Conservation (phyloP, 2,888 invertebrate species). For the Chouioia cunea region DNA sequence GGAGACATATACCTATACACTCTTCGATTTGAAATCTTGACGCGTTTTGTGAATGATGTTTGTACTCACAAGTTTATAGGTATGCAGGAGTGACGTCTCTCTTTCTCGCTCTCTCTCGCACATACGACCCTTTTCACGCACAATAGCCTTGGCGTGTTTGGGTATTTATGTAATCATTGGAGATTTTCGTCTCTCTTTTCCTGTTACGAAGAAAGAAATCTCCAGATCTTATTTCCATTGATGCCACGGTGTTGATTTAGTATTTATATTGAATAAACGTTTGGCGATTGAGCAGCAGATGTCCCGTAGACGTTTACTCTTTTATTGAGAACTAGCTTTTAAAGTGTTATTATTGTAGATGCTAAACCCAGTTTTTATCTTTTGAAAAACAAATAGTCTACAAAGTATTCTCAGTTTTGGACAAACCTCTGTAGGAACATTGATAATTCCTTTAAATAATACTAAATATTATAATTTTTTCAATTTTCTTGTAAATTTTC, state of each 20-base stretch:
- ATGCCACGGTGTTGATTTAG: slow-evolving; percentile 7
- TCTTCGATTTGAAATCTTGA: too few relatives aligned
- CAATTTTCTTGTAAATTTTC: too few relatives aligned
- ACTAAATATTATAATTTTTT: too few relatives aligned
- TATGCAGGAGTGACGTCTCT: slow-evolving; percentile 1
- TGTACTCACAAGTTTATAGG: neutral
- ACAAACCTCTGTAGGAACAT: too few relatives aligned
- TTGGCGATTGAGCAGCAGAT: neutral
- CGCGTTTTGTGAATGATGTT: slow-evolving; percentile 2
- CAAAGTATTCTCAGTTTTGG: too few relatives aligned
- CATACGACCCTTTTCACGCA: neutral
- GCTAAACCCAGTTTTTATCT: too few relatives aligned
- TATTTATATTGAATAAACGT: neutral
- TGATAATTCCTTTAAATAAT: too few relatives aligned
- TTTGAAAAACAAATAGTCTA: too few relatives aligned
- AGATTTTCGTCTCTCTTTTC: neutral
- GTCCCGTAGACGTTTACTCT: neutral
- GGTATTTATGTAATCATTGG: slow-evolving; percentile 22
- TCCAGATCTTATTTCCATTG: neutral
- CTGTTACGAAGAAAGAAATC: too few relatives aligned
- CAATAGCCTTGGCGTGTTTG: slow-evolving; percentile 22
- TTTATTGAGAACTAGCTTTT: slow-evolving; percentile 4
- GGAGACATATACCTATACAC: too few relatives aligned
- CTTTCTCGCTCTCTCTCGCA: neutral
- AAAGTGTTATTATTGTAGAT: too few relatives aligned